Conservation (phyloP, 2,797 vertebrate genomes). For the Hippoglossus hippoglossus region DNA sequence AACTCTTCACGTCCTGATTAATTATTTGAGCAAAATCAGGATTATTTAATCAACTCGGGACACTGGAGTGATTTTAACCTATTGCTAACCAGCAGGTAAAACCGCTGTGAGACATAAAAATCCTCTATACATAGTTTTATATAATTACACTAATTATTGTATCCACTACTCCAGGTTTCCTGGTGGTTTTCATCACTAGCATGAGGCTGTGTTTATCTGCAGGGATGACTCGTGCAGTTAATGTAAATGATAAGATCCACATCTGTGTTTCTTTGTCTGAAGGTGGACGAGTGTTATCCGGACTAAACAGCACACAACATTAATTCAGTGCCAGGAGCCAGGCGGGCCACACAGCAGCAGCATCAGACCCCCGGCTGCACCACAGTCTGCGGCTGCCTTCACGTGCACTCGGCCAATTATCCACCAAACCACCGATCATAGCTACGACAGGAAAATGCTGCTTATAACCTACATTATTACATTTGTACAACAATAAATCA, state of each 20-base stretch:
- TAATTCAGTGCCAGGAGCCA: conserved; percentile 23
- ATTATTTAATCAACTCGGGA: background rate
- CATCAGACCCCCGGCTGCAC: background rate
- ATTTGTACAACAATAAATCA: too few relatives aligned
- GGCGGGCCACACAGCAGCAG: background rate
- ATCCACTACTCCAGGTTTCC: too few relatives aligned
- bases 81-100: too few relatives aligned
- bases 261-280: background rate
- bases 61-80: background rate
- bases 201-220: background rate
- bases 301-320: conserved; percentile 26
- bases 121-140: too few relatives aligned
- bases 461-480: too few relatives aligned
- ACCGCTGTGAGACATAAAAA: too few relatives aligned
- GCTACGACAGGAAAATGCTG: too few relatives aligned
- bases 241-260: background rate
- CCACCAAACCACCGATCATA: too few relatives aligned
- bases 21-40: background rate
- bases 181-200: background rate
- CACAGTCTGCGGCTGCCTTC: conserved; percentile 23
- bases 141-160: too few relatives aligned
- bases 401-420: background rate
- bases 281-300: conserved; percentile 13
- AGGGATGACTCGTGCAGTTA: background rate
- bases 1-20: background rate